Percentiles rank a stretch among this genome's conserved stretches.
Conservation (phyloP, 2,113 vertebrate genomes). For the Todiramphus chloris region DNA sequence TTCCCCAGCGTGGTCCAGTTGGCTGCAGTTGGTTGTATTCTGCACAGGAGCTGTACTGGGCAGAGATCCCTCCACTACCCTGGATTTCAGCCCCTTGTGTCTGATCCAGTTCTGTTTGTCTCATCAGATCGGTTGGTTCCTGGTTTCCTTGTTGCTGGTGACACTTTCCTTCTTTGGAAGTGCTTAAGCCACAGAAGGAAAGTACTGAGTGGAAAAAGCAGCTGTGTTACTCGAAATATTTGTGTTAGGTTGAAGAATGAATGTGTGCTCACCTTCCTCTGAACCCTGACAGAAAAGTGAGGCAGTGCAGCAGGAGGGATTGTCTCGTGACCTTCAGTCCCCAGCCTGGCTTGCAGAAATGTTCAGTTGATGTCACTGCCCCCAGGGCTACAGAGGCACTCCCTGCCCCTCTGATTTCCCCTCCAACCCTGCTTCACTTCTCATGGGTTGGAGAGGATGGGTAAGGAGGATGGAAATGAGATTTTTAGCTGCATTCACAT, state of each 20-base stretch:
- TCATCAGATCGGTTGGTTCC: neutral
- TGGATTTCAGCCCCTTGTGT: neutral
- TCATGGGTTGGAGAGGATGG: neutral
- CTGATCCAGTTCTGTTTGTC: neutral
- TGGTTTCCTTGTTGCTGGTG: neutral
- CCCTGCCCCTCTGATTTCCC: neutral
- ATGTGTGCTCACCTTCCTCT: neutral
- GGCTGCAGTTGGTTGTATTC: rapidly evolving
- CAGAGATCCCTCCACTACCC: neutral
- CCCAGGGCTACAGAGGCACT: neutral
- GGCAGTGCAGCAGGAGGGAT: neutral
- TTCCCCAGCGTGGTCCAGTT: too few relatives aligned
- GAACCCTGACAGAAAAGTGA: neutral
- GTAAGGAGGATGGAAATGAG: neutral
- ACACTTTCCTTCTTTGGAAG: neutral
- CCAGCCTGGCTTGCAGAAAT: neutral
- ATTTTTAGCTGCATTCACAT: neutral
- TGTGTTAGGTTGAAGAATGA: neutral
- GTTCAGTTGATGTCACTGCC: rapidly evolving
- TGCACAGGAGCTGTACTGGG: rapidly evolving
- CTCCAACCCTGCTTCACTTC: neutral
- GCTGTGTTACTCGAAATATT: neutral
- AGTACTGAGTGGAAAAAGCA: neutral
- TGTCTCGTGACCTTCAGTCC: neutral
- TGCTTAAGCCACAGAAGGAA: neutral